Evolutionary conservation across 2,113 vertebrate genomes (phyloP), one percentile per base, ranked within the genome.

Genomic region (Fulica atra): DNA sequence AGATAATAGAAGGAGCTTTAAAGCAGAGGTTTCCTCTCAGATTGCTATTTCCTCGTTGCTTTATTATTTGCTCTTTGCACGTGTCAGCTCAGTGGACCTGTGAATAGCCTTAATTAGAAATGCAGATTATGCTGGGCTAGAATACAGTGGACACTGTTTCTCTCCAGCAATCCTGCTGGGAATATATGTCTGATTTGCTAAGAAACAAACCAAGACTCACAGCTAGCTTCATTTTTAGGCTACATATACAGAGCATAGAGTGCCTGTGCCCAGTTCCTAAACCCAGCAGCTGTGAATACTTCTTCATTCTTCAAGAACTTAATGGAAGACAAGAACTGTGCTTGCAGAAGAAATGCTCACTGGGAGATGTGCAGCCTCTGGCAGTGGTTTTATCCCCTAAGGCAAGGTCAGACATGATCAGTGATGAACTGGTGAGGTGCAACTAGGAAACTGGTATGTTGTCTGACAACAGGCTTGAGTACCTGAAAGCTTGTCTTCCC

Each of bases 71-170:
- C 70, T 86, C 68, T 86, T 81, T 97, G 92, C 68, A 92, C 40
- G 21, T 68, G 51, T 89, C 96, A 96, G 95, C 96, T 97, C 95
- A 97, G 79, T 85, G 66, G 76, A 71, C 80, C 95, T 89, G 66
- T 7, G 26, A 97, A 93, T 44, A 72, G 76, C 73, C 54, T 88
- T 88, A 92, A 97, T 97, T 97, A 97, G 95, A 97, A 96, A 57
- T 90, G 88, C 92, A 96, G 96, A 95, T 97, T 94, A 79, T 42
- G 38, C 64, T 83, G 61, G 77, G 73, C 51, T 65, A 40, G 86
- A 92, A 86, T 24, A 82, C 70, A 93, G 86, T 78, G 94, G 92
- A 71, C 90, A 89, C 68, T 81, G 57, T 88, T 84, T 80, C 68
- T 86, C 61, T 81, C 88, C 82, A 92, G 50, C 63, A 77, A n/a